These are phyloP conservation scores for Venusia cambrica DNA, from an alignment of 2,888 invertebrate genomes.

Conservation along the genomic window DNA sequence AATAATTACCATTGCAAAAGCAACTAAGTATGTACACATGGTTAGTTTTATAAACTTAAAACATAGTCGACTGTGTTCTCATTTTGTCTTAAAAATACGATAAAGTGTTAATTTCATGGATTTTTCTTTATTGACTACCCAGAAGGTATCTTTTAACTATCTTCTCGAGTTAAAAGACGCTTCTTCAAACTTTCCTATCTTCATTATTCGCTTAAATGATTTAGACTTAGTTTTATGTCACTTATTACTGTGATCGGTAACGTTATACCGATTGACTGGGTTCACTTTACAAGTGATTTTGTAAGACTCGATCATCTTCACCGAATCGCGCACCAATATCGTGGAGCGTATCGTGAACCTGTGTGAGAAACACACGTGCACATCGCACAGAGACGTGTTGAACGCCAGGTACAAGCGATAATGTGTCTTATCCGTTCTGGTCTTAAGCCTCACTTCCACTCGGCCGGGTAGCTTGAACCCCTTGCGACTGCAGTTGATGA, in stretches of 20 bases:
- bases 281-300: slow-evolving; percentile 76
- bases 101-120: slow-evolving; percentile 4
- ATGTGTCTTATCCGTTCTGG: slow-evolving; percentile 65
- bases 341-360: slow-evolving; percentile 67
- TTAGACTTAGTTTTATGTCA: no score
- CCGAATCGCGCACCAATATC: slow-evolving; percentile 68
- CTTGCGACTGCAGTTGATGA: slow-evolving; percentile 54
- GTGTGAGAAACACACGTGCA: slow-evolving; percentile 60
- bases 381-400: slow-evolving; percentile 65
- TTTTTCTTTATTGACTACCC: no score
- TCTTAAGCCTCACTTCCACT: slow-evolving; percentile 70
- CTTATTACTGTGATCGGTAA: slow-evolving; percentile 20
- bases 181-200: no score
- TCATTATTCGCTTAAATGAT: no score
- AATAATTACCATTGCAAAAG: no score
- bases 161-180: no score
- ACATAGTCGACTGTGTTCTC: not conserved
- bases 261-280: slow-evolving; percentile 50
- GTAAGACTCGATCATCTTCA: slow-evolving; percentile 71
- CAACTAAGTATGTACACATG: no score
- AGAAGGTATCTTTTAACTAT: slow-evolving; percentile 1
- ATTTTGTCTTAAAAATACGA: slow-evolving; percentile 9
- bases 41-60: slow-evolving; percentile 1
- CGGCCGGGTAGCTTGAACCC: slow-evolving; percentile 64
- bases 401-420: slow-evolving; percentile 71